Percentiles rank a stretch among this genome's conserved stretches.
Conservation (phyloP, 30 jellyfish, hydroid and myxozoan species). For the Chrysaora quinquecirrha region DNA sequence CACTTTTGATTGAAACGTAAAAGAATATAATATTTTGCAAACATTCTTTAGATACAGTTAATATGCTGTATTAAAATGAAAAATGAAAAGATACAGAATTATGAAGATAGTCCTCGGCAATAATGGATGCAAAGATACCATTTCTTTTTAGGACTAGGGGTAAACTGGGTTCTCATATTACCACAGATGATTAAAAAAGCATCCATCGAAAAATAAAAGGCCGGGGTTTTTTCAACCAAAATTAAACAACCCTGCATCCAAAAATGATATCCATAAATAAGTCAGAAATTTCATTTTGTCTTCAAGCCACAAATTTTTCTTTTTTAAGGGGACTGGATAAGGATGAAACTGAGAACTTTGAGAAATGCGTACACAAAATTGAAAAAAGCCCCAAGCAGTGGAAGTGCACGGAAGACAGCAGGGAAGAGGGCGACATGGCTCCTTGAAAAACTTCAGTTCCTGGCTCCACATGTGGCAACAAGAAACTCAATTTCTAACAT, state of each 20-base stretch:
- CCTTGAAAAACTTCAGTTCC: conserved; percentile 21
- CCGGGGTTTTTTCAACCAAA: conserved; percentile 1
- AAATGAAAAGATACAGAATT: not conserved
- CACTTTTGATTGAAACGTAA: not conserved
- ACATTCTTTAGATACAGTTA: not conserved
- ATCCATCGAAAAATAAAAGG: not conserved
- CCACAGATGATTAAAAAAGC: conserved; percentile 1
- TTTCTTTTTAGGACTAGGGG: conserved; percentile 2
- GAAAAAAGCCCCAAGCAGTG: conserved; percentile 30
- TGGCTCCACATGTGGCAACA: conserved; percentile 50
- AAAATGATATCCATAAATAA: not conserved
- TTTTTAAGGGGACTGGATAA: conserved; percentile 27
- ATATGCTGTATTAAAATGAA: not conserved
- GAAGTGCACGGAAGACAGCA: conserved; percentile 34
- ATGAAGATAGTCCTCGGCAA: conserved; percentile 1
- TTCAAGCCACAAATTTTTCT: not conserved
- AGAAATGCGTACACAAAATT: conserved; percentile 18
- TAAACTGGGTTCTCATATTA: not conserved
- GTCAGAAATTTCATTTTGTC: conserved; percentile 1
- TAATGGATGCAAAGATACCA: conserved; percentile 1
- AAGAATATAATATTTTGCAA: not conserved
- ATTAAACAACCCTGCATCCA: conserved; percentile 6
- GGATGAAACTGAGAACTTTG: conserved; percentile 6
- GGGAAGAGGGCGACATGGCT: conserved; percentile 26
- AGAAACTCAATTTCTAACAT: conserved; percentile 29